phyloP scores from a whole-genome alignment of 2,888 invertebrate species.

The Encarsia formosa region DNA sequence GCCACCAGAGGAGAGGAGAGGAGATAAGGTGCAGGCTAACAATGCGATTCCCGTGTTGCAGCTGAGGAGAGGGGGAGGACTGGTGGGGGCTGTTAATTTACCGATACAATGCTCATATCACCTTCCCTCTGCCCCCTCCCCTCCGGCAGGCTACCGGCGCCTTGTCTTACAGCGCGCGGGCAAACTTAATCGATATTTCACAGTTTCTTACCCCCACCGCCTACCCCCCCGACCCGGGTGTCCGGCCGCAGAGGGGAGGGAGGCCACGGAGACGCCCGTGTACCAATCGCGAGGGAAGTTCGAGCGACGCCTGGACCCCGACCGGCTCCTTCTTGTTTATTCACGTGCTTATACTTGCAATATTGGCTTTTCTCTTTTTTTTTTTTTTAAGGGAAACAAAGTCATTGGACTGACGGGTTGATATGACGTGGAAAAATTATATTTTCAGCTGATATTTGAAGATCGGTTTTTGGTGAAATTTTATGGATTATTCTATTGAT shows the following conservation, averaged over 20 bases:
- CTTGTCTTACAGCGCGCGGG: conserved; percentile 52
- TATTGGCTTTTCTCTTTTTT: too few species aligned
- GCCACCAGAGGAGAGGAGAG: conserved; percentile 10
- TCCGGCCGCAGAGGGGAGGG: conserved; percentile 42
- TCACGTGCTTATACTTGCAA: too few species aligned
- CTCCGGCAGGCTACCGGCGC: conserved; percentile 33
- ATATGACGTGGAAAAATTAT: too few species aligned
- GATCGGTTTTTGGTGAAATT: too few species aligned
- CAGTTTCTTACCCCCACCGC: conserved; percentile 51
- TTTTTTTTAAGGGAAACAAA: too few species aligned
- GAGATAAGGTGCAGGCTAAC: conserved; percentile 16
- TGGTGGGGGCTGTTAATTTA: conserved; percentile 48
- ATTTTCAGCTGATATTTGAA: too few species aligned
- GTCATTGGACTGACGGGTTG: too few species aligned
- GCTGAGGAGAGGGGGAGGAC: conserved; percentile 24
- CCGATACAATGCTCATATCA: conserved; percentile 54
- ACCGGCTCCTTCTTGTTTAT: background rate
- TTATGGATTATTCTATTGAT: too few species aligned
- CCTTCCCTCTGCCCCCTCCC: conserved; percentile 33
- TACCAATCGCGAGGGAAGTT: conserved; percentile 41
- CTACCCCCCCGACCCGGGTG: conserved; percentile 36
- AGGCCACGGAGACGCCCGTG: conserved; percentile 13
- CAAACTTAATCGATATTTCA: conserved; percentile 53
- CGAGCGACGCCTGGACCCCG: conserved; percentile 26
- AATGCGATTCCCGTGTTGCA: conserved; percentile 22